Base-by-base conservation (phyloP, 2,888 invertebrate species). In the Apoda limacodes region DNA sequence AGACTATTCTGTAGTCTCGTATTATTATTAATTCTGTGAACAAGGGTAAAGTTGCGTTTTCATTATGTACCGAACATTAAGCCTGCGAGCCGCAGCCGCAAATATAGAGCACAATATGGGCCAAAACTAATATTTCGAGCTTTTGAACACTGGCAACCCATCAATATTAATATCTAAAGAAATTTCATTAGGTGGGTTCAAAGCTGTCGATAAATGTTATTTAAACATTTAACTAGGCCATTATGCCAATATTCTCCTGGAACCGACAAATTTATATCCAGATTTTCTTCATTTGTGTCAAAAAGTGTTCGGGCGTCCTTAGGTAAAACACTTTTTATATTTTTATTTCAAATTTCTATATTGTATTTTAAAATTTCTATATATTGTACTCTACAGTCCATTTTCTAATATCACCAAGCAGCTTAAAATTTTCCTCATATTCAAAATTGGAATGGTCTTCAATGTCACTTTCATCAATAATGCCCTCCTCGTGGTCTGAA, bases 81-180 rank as follows among this genome's bases (percentile, higher is more conserved):
- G n/a, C n/a, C n/a, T n/a, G n/a, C n/a, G n/a, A n/a, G n/a, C n/a
- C n/a, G n/a, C n/a, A n/a, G n/a, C n/a, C n/a, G n/a, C 31, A 28
- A 17, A 25, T 23, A 43, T 25, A 11, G 26, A 34, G 10, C 32
- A 35, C n/a, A 43, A 22, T 20, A 44, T 42, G 7, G 44, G 39
- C 44, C 44, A 44, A 17, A 44, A 30, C 22, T 44, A 30, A 2
- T 34, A 9, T 28, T 29, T 32, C 3, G 44, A 42, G 25, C 44
- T 44, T 6, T 40, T 40, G 9, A 21, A 40, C 4, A 39, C 20
- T 17, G 44, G 44, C n/a, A 42, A 25, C 1, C 44, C 44, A 25
- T 44, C 41, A 17, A 40, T 32, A 32, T 40, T 43, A 15, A 37
- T 17, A 20, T 31, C 23, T 5, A 43, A 12, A 13, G 27, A 22